Base-by-base conservation (phyloP, 2,888 invertebrate genomes). In the Apamea monoglypha region DNA sequence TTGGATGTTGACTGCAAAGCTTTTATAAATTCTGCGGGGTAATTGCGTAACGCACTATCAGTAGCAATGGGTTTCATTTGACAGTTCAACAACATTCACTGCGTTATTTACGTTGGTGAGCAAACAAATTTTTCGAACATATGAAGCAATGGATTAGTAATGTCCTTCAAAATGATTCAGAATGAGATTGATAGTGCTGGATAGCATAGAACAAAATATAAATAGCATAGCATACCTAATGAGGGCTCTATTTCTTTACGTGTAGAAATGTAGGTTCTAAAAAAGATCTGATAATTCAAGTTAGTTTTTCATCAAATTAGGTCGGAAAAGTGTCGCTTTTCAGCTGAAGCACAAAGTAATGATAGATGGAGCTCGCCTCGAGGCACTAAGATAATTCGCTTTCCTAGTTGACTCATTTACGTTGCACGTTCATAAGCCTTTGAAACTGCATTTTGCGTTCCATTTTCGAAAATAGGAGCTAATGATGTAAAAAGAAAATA, bases 351-450 rank as follows among this genome's bases (percentile, higher is more conserved):
- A 59, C 61, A 80, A 61, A 68, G 85, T 80, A 84, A 71, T 61
- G 44, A 67, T 84, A 72, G 81, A 81, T 67, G 36, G 50, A 53
- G 64, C 36, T 36, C n/a, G 61, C 64, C n/a, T 50, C 16, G 21
- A 59, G 59, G 74, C 59, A 47, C 74, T 50, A 66, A 78, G 71
- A 75, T 83, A 74, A 83, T 75, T 82, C 53, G 18, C 50, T 83
- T 71, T 47, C n/a, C 67, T 71, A 64, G 70, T 72, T 82, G 69
- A 86, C 61, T 78, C 68, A 70, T 73, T 78, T 67, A 67, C 50
- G 74, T 36, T 63, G 29, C 44, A 67, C 70, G 66, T 63, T 86
- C 67, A 61, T 64, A 76, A 71, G 47, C 74, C 79, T 84, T 84
- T 83, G 79, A 70, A 66, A 72, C 64, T 61, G 44, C 25, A 56